phyloP scores from a whole-genome alignment of 2,888 invertebrate species.

The Platynereis dumerilii region DNA sequence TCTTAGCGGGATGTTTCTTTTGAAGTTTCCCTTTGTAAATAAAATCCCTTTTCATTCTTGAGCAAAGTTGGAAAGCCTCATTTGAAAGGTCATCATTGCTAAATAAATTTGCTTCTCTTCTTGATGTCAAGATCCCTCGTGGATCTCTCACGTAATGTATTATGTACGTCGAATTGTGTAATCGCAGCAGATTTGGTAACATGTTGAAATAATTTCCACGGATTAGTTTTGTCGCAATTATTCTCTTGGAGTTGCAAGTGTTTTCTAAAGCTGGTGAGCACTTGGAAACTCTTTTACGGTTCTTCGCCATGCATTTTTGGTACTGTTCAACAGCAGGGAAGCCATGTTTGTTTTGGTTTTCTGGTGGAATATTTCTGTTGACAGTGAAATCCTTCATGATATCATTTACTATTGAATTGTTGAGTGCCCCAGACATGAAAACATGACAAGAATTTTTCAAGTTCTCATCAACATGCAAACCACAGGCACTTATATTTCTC shows the following conservation, averaged over 20 bases:
- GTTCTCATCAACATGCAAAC: background rate
- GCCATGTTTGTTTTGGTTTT: background rate
- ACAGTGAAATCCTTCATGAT: background rate
- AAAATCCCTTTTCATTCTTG: background rate
- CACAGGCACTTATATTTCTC: no score
- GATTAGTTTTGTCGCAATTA: background rate
- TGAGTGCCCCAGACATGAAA: background rate
- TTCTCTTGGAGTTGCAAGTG: background rate
- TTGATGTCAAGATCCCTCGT: background rate
- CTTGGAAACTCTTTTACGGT: background rate
- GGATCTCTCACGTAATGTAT: constrained; percentile 1
- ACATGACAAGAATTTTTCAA: constrained; percentile 3
- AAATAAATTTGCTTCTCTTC: background rate
- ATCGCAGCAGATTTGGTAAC: background rate
- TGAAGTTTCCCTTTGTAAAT: background rate
- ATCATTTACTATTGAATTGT: background rate
- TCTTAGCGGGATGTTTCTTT: background rate
- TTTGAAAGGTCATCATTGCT: background rate
- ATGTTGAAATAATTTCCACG: background rate
- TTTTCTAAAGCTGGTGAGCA: background rate
- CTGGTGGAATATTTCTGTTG: no score
- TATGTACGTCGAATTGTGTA: background rate
- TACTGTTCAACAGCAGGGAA: background rate
- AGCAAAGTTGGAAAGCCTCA: background rate
- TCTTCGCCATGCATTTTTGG: background rate